Evolutionary conservation across 2,113 vertebrate species (phyloP), one percentile per base, ranked within the genome.

Genomic region (Phaethornis superciliosus): DNA sequence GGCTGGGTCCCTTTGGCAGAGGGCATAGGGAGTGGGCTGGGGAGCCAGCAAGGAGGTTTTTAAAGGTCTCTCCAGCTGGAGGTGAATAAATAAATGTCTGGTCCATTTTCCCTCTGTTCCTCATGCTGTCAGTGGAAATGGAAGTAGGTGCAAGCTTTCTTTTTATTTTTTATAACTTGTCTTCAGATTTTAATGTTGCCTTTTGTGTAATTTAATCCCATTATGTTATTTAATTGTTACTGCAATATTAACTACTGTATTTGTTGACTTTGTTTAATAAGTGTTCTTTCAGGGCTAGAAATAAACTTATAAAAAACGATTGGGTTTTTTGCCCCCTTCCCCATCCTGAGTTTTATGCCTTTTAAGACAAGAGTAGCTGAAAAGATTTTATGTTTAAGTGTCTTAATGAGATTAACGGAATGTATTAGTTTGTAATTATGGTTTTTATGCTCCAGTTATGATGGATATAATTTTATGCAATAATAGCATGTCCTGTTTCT

Each of bases 211-310:
- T 97, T 98, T 98, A 98, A 98, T 98, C 97, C 94, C 88, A 82
- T 96, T 97, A 95, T 96, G 95, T 97, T 98, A 98, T 98, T 98
- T 98, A 98, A 98, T 97, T 98, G 96, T 97, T 98, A 96, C 96
- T 94, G 97, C 97, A 95, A 97, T 95, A 98, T 98, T 98, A 98
- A 98, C 98, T 98, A 97, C 97, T 98, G 97, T 98, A 98, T 98
- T 98, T 98, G 96, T 96, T 97, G 96, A 98, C 95, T 96, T 97
- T 79, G 97, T 97, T 98, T 95, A 97, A 96, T 98, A 97, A 97
- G 97, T 97, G 96, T 97, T 98, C 95, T 98, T 97, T 98, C 97
- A 97, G 98, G 98, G 97, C 96, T 98, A 98, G 96, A 98, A 98
- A 98, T 98, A 98, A 98, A 98, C 86, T 95, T 97, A 62, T 47